These are phyloP conservation scores for Bibio marci DNA, from an alignment of 2,888 invertebrate species.

Conservation along the genomic window DNA sequence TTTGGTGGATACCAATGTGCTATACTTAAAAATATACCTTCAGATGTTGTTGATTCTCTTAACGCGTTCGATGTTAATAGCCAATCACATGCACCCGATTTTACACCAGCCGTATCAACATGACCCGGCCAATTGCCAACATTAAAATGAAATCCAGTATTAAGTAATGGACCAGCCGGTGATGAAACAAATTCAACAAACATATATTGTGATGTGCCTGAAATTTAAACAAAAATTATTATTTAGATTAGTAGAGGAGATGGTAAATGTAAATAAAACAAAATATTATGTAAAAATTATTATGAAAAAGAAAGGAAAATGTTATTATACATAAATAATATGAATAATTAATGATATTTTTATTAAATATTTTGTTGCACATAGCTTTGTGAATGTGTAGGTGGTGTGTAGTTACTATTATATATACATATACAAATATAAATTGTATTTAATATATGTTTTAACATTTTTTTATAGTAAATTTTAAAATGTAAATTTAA, in stretches of 20 bases:
- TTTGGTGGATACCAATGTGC: conserved; percentile 91
- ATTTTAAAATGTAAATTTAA: too few species aligned
- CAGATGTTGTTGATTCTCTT: conserved; percentile 59
- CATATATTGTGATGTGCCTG: conserved; percentile 66
- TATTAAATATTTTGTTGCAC: too few species aligned
- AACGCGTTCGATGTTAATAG: conserved; percentile 66
- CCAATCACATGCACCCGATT: conserved; percentile 80
- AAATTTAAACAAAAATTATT: too few species aligned
- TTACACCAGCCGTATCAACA: conserved; percentile 73
- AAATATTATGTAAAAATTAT: too few species aligned
- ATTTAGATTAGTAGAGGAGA: background rate
- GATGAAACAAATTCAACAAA: conserved; percentile 82
- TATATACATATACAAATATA: too few species aligned
- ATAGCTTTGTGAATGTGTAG: too few species aligned
- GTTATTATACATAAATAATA: conserved; percentile 4
- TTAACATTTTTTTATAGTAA: too few species aligned
- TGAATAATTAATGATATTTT: conserved; percentile 9
- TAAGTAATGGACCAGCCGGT: conserved; percentile 73
- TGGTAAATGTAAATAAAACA: background rate
- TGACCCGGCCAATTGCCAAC: conserved; percentile 90
- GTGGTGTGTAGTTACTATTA: too few species aligned
- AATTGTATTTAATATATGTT: too few species aligned
- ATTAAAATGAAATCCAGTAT: conserved; percentile 89
- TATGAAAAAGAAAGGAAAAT: background rate
- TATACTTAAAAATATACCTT: conserved; percentile 79